A percentile compares a stretch with the other conserved stretches of the same genome.
Evolutionary conservation across 2,113 vertebrate species (phyloP).

Genomic region (Syngnathus typhle): DNA sequence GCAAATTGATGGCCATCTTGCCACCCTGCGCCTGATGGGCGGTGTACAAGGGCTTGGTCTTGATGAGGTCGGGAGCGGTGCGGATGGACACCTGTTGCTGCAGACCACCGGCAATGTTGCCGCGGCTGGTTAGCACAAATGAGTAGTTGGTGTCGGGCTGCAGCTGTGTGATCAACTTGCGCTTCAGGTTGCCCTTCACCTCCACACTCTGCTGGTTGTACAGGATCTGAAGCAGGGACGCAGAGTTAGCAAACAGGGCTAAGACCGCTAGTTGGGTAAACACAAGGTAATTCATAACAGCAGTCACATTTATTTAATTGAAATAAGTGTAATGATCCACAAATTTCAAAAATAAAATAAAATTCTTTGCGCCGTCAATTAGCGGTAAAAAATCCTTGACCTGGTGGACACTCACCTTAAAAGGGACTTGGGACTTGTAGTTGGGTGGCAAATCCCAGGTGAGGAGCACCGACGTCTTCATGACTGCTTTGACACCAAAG

Average conservation of each 20-base stretch:
- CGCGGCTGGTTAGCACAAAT: slow-evolving; percentile 92
- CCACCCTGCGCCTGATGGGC: slow-evolving; percentile 79
- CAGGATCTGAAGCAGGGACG: slow-evolving; percentile 76
- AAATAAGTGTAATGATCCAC: too few relatives aligned
- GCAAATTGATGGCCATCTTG: slow-evolving; percentile 81
- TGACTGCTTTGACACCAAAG: slow-evolving; percentile 93
- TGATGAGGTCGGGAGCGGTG: slow-evolving; percentile 89
- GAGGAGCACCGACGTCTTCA: slow-evolving; percentile 93
- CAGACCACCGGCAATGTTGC: slow-evolving; percentile 91
- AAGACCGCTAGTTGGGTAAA: too few relatives aligned
- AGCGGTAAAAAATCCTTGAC: too few relatives aligned
- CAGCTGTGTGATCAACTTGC: slow-evolving; percentile 87
- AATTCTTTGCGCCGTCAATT: too few relatives aligned
- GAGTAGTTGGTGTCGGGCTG: slow-evolving; percentile 95
- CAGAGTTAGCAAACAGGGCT: not conserved
- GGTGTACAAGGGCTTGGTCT: slow-evolving; percentile 77
- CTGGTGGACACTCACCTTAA: slow-evolving; percentile 79
- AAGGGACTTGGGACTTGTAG: slow-evolving; percentile 89
- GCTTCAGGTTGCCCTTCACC: slow-evolving; percentile 89
- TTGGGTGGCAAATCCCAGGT: slow-evolving; percentile 97
- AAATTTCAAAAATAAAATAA: too few relatives aligned
- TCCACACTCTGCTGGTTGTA: slow-evolving; percentile 98
- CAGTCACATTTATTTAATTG: too few relatives aligned
- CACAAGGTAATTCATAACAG: too few relatives aligned
- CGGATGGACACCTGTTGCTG: slow-evolving; percentile 98